These are phyloP conservation scores for Salpingus planirostris DNA, from an alignment of 2,888 invertebrate species.

Conservation along the genomic window DNA sequence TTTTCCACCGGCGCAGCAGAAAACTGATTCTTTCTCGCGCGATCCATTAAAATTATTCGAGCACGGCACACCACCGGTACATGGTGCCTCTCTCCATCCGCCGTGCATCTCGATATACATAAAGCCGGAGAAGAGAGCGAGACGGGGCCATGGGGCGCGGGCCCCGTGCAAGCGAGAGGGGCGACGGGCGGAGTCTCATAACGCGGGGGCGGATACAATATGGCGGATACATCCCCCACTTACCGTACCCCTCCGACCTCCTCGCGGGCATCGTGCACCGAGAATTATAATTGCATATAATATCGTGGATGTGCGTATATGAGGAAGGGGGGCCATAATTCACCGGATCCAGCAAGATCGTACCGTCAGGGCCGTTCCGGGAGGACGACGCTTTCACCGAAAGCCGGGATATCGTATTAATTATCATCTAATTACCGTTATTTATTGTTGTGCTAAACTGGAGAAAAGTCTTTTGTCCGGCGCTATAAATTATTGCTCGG, in stretches of 20 bases:
- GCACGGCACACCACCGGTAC: conserved; percentile 35
- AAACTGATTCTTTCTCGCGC: conserved; percentile 38
- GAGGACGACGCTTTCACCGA: conserved; percentile 11
- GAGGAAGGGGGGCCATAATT: conserved; percentile 31
- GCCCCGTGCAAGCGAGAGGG: conserved; percentile 26
- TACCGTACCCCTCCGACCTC: conserved; percentile 32
- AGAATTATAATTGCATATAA: conserved; percentile 43
- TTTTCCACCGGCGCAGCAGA: conserved; percentile 30
- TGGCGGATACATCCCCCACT: conserved; percentile 40
- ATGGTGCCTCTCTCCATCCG: too few relatives aligned
- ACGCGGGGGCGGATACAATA: conserved; percentile 43
- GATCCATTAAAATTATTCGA: conserved; percentile 43
- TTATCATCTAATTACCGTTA: conserved; percentile 36
- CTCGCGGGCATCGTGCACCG: conserved; percentile 38
- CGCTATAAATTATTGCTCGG: conserved; percentile 15
- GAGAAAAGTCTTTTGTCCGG: conserved; percentile 17
- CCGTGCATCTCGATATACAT: too few relatives aligned
- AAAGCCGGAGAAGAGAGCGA: conserved; percentile 30
- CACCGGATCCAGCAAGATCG: conserved; percentile 19
- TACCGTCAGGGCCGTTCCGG: conserved; percentile 6
- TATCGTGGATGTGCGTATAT: conserved; percentile 37
- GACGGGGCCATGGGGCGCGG: conserved; percentile 16
- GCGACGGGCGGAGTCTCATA: conserved; percentile 34
- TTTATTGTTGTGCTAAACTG: conserved; percentile 28
- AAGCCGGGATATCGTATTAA: conserved; percentile 32